Base-by-base conservation (phyloP, 1,140 invertebrate genomes). In the Araneus ventricosus region DNA sequence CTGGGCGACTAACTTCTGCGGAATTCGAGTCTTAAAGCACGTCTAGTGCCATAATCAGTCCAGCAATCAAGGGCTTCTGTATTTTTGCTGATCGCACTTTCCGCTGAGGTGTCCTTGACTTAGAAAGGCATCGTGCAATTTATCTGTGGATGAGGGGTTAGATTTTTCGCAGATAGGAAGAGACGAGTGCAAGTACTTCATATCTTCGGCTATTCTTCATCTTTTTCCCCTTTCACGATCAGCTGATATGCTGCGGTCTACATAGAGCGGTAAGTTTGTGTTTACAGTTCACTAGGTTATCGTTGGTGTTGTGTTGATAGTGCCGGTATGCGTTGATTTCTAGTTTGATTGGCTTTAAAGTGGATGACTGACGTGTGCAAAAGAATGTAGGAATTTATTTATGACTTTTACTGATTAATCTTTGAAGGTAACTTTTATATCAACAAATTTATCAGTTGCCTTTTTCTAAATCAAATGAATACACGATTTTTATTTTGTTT, bases 251-350 rank as follows among this genome's bases (percentile, higher is more conserved):
- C 30, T 61, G 52, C 7, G 57, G 30, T 87, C 57, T 6, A 87
- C 85, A 61, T 61, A 87, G 59, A 87, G 59, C 37, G 85, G 85
- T 87, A 57, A 87, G 85, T 87, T 59, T 57, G 7, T 87, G 85
- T 87, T 87, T 63, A 87, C 57, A 37, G 52, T 87, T 87, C 27
- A 84, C 67, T 75, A 20, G 67, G 67, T 30, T 75, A 75, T 75
- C 67, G 27, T 34, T 17, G 3, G 27, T 75, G 22, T n/a, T 63
- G 59, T 63, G 59, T 63, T 63, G 59, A 63, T 63, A 7, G 59
- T 52, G 45, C 2, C 14, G 45, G 45, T 52, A 52, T 52, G 45
- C 45, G 45, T 1, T 17, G 45, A 52, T 52, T 52, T 52, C 3
- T 52, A 52, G 17, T 52, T 52, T 52, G 45, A 52, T 52, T 52